These are phyloP conservation scores for Chloroclystis v-ata DNA, from an alignment of 2,888 invertebrate species.

Conservation along the genomic window DNA sequence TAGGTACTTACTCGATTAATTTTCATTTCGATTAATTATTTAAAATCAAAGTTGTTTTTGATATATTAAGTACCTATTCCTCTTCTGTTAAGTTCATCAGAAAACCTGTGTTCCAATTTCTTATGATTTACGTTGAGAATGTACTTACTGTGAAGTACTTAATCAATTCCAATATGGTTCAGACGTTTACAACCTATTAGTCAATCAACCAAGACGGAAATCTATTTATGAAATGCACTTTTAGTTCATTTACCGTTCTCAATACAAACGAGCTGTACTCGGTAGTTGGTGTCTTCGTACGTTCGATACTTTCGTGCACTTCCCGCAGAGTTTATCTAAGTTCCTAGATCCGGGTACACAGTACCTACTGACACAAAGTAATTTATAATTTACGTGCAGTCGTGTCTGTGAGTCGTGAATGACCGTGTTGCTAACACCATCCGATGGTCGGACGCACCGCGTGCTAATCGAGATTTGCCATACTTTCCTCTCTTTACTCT, in stretches of 20 bases:
- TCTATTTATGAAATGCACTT: neutral
- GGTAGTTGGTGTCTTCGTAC: slow-evolving; percentile 7
- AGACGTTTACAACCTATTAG: neutral
- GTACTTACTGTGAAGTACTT: neutral
- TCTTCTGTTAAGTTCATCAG: no score
- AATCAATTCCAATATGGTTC: neutral
- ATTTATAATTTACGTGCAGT: slow-evolving; percentile 40
- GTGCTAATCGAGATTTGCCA: slow-evolving; percentile 56
- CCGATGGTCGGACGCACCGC: slow-evolving; percentile 35
- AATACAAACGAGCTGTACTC: neutral
- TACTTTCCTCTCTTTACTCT: slow-evolving; percentile 52
- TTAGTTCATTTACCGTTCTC: neutral
- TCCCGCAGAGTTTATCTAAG: slow-evolving; percentile 25
- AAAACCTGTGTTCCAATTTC: no score
- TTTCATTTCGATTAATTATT: no score
- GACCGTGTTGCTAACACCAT: slow-evolving; percentile 40
- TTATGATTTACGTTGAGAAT: neutral
- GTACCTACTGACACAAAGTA: slow-evolving; percentile 32
- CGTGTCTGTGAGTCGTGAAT: slow-evolving; percentile 29
- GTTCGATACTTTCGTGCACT: slow-evolving; percentile 19
- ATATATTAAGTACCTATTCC: no score
- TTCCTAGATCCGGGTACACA: slow-evolving; percentile 32
- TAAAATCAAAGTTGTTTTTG: no score
- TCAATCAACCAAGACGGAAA: neutral
- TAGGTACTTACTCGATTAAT: slow-evolving; percentile 17